Base-by-base conservation (phyloP, 2,888 invertebrate genomes). In the Drosophila seclusa region DNA sequence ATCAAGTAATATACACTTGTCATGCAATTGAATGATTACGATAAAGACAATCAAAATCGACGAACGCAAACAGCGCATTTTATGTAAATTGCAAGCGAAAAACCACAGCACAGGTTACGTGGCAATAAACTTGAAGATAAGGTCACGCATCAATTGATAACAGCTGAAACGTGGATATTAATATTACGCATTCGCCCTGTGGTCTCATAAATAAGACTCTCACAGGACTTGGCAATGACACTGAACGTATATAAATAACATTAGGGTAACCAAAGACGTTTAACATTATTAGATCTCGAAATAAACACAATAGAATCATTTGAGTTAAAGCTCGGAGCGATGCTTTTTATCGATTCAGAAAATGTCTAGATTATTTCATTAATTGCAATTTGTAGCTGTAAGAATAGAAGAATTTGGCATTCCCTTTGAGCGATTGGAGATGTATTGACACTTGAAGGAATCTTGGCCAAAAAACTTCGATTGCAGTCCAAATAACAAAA, bases 21-120 rank as follows among this genome's bases (percentile, higher is more conserved):
- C 85, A 85, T 85, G 85, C 85, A 86, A 85, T 88, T 57, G 66
- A 76, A 76, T 74, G 88, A 85, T 85, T 85, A 85, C 78, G 67
- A 40, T 61, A 38, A 50, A 18, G 38, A 50, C 74, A 77, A 70
- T 77, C 77, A 74, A 50, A 68, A 54, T 36, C 34, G 27, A 29
- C 45, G 50, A 68, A 73, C 58, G 49, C 50, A 32, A 66, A 66
- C 36, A 32, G 55, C 60, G 52, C 60, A 63, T 60, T 72, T 61
- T 13, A 59, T 57, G 31, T 50, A 57, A 67, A 49, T 24, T 49
- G 63, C 27, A 31, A 34, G 34, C 61, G 55, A 34, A 34, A 34
- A 49, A 29, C 55, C 57, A 50, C 50, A 29, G 45, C 27, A 16
- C 8, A 45, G 45, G 45, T 45, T 45, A 45, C 8, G 45, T 45